These are phyloP conservation scores for Drosophila tristis DNA, from an alignment of 1,140 invertebrate species.

Conservation along the genomic window DNA sequence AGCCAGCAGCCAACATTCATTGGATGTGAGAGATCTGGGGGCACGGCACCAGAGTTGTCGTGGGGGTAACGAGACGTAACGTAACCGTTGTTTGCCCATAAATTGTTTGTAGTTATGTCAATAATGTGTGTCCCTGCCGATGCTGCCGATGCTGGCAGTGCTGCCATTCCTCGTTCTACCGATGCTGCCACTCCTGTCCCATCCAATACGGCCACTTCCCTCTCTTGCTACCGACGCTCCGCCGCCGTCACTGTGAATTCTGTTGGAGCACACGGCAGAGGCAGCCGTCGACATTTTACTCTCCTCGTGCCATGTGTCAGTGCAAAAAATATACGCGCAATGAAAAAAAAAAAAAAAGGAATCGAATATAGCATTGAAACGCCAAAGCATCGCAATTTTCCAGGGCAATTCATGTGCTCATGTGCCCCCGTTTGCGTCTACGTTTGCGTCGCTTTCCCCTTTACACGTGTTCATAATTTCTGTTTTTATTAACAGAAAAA, in stretches of 20 bases:
- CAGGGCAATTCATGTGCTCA: constrained; percentile 57
- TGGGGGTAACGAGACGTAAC: constrained; percentile 73
- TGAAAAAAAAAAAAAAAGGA: constrained; percentile 20
- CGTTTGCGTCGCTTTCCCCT: background rate
- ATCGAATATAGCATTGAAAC: constrained; percentile 24
- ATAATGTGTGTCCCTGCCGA: constrained; percentile 54
- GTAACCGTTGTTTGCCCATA: constrained; percentile 78
- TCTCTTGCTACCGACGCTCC: constrained; percentile 4
- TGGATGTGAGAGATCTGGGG: background rate
- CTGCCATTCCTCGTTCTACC: background rate
- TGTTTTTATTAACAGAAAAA: constrained; percentile 58
- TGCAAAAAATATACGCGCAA: constrained; percentile 48
- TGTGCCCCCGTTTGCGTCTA: background rate
- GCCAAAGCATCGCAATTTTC: constrained; percentile 66
- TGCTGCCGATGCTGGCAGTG: background rate
- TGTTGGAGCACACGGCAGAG: constrained; percentile 24
- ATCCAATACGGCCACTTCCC: no score
- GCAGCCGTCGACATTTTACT: constrained; percentile 43
- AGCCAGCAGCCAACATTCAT: constrained; percentile 5
- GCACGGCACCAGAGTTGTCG: background rate
- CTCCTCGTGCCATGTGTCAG: constrained; percentile 60
- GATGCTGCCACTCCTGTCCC: constrained; percentile 19
- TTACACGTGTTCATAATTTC: constrained; percentile 61
- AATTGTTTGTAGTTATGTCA: constrained; percentile 79
- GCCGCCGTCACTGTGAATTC: background rate